These are phyloP conservation scores for Caenorhabditis briggsae DNA, from an alignment of 1,140 invertebrate species.

Conservation along the genomic window DNA sequence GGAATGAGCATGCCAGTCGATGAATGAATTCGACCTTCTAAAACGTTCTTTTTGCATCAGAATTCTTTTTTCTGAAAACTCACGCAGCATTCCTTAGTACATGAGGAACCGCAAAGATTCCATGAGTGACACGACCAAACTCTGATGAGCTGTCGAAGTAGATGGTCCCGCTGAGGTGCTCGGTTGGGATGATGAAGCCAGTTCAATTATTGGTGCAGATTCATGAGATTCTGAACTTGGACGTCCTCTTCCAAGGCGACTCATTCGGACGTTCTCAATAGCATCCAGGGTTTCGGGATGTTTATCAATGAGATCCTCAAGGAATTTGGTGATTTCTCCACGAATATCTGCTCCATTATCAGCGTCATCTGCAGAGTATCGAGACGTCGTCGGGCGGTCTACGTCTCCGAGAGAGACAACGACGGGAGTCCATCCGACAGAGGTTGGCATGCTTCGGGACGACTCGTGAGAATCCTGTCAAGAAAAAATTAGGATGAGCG, in stretches of 20 bases:
- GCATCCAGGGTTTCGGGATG: constrained; percentile 76
- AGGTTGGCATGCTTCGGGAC: constrained; percentile 25
- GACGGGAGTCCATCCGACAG: constrained; percentile 10
- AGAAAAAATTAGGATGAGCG: neutral
- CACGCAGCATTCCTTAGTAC: constrained; percentile 14
- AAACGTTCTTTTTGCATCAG: neutral
- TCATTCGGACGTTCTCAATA: constrained; percentile 75
- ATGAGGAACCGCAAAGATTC: constrained; percentile 8
- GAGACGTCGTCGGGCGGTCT: constrained; percentile 33
- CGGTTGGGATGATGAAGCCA: neutral
- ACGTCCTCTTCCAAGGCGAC: constrained; percentile 44
- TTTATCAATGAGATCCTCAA: constrained; percentile 77
- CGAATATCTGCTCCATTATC: constrained; percentile 69
- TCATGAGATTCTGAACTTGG: constrained; percentile 16
- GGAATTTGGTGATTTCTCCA: constrained; percentile 74
- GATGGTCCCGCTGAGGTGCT: neutral
- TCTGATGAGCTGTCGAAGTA: neutral
- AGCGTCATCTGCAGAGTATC: constrained; percentile 44
- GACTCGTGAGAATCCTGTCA: constrained; percentile 55
- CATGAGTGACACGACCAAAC: constrained; percentile 2
- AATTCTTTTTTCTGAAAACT: neutral
- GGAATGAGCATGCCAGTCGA: constrained; percentile 26
- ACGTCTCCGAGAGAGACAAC: constrained; percentile 20
- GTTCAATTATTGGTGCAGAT: constrained; percentile 5
- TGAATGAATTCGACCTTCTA: constrained; percentile 20